Evolutionary conservation across 2,113 vertebrate genomes (phyloP).

Genomic region (Pteropus alecto): DNA sequence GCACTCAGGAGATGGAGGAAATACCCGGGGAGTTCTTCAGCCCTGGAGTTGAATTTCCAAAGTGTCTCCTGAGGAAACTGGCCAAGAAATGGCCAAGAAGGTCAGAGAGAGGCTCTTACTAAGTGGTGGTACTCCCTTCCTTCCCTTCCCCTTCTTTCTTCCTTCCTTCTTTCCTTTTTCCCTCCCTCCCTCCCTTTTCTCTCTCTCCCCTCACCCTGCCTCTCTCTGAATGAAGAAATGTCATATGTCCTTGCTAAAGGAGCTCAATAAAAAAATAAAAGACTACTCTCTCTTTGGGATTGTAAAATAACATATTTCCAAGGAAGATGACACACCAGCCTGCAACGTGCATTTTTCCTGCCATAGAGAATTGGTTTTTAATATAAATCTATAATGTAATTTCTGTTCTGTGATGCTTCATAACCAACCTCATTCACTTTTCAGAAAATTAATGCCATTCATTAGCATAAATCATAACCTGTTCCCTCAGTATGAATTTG

Average conservation of each 20-base stretch:
- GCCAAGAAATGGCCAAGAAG: not conserved
- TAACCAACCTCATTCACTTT: conserved; percentile 60
- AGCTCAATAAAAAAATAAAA: not conserved
- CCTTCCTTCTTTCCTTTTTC: not conserved
- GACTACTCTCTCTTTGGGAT: not conserved
- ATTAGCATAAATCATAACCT: conserved; percentile 65
- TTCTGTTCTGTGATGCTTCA: conserved; percentile 60
- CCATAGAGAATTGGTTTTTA: conserved; percentile 63
- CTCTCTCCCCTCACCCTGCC: not conserved
- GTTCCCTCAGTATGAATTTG: not conserved
- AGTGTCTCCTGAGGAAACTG: not conserved
- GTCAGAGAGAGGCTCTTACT: not conserved
- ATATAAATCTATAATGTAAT: conserved; percentile 63
- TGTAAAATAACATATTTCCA: conserved; percentile 20
- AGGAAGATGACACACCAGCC: conserved; percentile 20
- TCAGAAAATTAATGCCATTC: conserved; percentile 62
- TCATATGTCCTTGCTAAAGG: not conserved
- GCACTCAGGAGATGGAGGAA: not conserved
- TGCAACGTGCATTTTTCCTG: conserved; percentile 63
- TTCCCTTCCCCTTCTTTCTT: no score
- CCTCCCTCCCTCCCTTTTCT: not conserved
- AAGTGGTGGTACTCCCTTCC: not conserved
- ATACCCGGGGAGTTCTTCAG: rapidly evolving
- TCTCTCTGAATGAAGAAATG: not conserved
- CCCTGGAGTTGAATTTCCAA: not conserved